Evolutionary conservation across 2,797 vertebrate species (phyloP).

Genomic region (Pteropus rufus): DNA sequence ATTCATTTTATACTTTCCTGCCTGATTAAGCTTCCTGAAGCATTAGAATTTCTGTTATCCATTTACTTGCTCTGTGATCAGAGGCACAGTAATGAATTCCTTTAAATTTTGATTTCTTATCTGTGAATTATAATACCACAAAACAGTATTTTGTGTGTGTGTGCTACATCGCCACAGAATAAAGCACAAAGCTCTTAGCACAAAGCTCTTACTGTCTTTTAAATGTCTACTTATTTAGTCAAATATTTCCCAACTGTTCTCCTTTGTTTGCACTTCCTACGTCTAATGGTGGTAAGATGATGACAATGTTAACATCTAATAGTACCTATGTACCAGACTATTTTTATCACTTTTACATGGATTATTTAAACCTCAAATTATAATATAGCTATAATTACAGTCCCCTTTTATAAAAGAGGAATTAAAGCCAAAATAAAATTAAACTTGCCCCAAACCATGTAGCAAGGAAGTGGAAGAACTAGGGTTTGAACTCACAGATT

Average conservation of each 20-base stretch:
- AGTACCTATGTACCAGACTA: not conserved
- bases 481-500: not conserved
- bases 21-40: not conserved
- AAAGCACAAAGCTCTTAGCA: not conserved
- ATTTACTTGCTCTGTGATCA: not conserved
- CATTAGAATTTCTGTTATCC: not conserved
- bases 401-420: not conserved
- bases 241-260: not conserved
- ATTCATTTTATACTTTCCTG: not conserved
- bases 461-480: not conserved
- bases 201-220: not conserved
- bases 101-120: not conserved
- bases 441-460: not conserved
- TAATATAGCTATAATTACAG: not conserved
- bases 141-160: not conserved
- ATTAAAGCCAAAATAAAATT: not conserved
- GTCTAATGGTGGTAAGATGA: not conserved
- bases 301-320: not conserved
- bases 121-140: not conserved
- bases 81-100: not conserved
- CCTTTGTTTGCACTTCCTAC: not conserved
- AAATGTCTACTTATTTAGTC: not conserved
- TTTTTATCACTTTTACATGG: not conserved
- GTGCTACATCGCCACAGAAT: not conserved
- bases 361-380: not conserved